phyloP scores from a whole-genome alignment of 2,888 invertebrate genomes.

The Oasisia sp. region DNA sequence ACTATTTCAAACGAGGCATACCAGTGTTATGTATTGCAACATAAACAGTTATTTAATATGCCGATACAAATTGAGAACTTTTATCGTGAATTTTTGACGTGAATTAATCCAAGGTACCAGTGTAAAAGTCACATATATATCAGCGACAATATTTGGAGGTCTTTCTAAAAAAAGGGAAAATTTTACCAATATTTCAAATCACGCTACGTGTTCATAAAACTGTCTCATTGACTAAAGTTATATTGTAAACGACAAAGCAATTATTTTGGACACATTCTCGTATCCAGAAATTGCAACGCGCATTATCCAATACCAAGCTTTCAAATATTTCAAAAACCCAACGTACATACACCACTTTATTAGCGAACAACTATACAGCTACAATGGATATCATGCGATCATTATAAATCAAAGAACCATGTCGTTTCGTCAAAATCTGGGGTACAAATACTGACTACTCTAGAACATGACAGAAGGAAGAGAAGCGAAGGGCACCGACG shows the following conservation, averaged over 20 bases:
- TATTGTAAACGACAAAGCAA: background rate
- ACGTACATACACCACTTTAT: background rate
- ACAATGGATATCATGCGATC: background rate
- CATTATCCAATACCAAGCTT: background rate
- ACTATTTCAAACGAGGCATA: too few species aligned
- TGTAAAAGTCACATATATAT: background rate
- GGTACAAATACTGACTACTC: background rate
- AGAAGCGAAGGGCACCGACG: background rate
- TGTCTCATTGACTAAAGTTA: background rate
- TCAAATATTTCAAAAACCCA: background rate
- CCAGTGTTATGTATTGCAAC: background rate
- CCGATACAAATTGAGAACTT: background rate
- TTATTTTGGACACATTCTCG: background rate
- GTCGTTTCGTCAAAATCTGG: background rate
- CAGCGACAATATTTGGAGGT: background rate
- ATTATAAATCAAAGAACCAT: background rate
- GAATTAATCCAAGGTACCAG: background rate
- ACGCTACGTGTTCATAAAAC: background rate
- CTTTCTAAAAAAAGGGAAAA: background rate
- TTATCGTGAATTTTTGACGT: background rate
- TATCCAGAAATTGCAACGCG: background rate
- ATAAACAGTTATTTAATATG: background rate
- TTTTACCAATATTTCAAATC: background rate
- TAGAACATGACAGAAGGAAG: background rate
- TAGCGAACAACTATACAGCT: background rate